phyloP scores from a whole-genome alignment of 2,113 vertebrate genomes.

The Hiodon alosoides region DNA sequence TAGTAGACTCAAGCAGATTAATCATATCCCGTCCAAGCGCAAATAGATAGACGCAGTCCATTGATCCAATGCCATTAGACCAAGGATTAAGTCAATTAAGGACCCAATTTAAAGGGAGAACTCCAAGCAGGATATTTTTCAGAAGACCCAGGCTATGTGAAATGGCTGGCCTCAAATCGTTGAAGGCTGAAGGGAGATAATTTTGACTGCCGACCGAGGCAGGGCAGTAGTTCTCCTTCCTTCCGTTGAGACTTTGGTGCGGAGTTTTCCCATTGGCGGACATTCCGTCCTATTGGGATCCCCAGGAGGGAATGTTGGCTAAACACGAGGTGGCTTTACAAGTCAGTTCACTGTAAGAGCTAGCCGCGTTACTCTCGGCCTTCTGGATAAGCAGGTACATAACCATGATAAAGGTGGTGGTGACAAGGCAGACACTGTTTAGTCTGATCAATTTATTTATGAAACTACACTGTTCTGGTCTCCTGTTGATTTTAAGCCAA shows the following conservation, averaged over 20 bases:
- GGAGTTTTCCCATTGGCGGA: background rate
- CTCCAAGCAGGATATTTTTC: background rate
- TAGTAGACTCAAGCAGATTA: slow-evolving; percentile 32
- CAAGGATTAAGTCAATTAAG: slow-evolving; percentile 37
- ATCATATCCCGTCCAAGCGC: slow-evolving; percentile 27
- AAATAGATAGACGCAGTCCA: slow-evolving; percentile 35
- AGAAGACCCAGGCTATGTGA: background rate
- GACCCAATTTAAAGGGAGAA: background rate
- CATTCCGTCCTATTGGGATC: background rate
- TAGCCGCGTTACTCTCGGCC: no score
- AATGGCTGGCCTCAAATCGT: background rate
- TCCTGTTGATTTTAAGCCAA: no score
- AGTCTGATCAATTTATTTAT: no score
- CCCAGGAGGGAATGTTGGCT: background rate
- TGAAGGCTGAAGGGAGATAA: background rate
- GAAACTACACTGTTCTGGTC: no score
- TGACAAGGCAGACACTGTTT: no score
- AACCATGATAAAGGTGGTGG: no score
- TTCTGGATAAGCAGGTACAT: no score
- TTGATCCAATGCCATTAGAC: slow-evolving; percentile 28
- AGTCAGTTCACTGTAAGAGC: no score
- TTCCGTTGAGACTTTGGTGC: background rate
- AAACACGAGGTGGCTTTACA: no score
- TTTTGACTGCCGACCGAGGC: background rate
- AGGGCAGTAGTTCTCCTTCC: background rate